Conservation (phyloP, 2,888 invertebrate genomes). For the Pollenia labialis region DNA sequence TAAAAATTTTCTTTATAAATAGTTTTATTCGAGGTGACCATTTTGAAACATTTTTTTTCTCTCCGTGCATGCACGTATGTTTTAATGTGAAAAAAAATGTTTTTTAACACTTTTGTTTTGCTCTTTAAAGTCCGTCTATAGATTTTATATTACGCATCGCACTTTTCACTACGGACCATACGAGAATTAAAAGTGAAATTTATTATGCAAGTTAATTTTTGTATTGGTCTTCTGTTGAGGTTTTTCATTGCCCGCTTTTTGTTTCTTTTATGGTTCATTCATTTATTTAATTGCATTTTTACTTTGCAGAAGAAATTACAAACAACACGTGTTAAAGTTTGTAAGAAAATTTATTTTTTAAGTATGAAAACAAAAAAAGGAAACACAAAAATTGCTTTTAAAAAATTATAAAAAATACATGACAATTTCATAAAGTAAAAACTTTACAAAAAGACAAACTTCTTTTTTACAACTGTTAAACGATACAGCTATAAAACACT, state of each 20-base stretch:
- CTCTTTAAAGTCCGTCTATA: background rate
- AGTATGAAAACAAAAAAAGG: background rate
- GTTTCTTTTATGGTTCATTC: background rate
- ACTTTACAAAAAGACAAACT: background rate
- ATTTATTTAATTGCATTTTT: constrained; percentile 21
- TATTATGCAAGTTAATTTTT: constrained; percentile 61
- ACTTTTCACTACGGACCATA: constrained; percentile 37
- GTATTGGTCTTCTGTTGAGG: constrained; percentile 20
- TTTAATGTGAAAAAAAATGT: too few relatives aligned
- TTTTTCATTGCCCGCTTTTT: constrained; percentile 48
- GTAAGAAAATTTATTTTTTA: constrained; percentile 8
- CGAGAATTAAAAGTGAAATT: constrained; percentile 59
- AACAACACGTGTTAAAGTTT: constrained; percentile 37
- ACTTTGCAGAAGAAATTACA: constrained; percentile 27
- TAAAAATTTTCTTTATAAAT: too few relatives aligned
- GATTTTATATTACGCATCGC: background rate
- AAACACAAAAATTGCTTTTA: constrained; percentile 40
- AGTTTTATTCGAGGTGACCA: too few relatives aligned
- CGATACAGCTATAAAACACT: background rate
- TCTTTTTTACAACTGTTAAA: background rate
- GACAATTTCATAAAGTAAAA: constrained; percentile 3
- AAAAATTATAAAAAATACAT: constrained; percentile 49
- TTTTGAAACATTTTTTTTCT: too few relatives aligned
- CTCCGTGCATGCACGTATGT: too few relatives aligned
- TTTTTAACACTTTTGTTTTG: too few relatives aligned